Conservation (phyloP, 2,113 vertebrate species). For the Trinectes maculatus region DNA sequence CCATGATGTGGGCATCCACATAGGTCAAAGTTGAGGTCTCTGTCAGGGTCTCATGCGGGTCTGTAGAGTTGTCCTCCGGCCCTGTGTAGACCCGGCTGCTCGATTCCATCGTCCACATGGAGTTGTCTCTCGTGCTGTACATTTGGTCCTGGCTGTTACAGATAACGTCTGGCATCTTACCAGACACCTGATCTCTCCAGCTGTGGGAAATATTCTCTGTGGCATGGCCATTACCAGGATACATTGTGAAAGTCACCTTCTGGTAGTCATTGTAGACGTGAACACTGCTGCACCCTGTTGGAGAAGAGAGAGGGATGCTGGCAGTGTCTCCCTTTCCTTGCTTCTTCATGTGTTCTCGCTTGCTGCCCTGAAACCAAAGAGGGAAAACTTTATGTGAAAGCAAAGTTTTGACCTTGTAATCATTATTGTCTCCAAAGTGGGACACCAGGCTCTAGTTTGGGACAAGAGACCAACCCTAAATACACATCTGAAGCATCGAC, state of each 20-base stretch:
- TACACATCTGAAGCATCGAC: too few species aligned
- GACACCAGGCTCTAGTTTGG: background rate
- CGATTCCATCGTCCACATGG: slow-evolving; percentile 53
- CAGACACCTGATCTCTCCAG: slow-evolving; percentile 20
- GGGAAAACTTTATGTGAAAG: background rate
- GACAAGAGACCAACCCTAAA: too few species aligned
- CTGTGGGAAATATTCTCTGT: slow-evolving; percentile 25
- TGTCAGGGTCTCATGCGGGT: slow-evolving; percentile 79
- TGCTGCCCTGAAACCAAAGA: slow-evolving; percentile 24
- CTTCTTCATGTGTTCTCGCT: slow-evolving; percentile 52
- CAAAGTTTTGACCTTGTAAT: background rate
- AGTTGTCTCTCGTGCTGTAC: slow-evolving; percentile 39
- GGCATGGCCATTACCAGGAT: slow-evolving; percentile 34
- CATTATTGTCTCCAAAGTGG: background rate
- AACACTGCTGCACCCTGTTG: slow-evolving; percentile 52
- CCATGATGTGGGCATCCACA: slow-evolving; percentile 87
- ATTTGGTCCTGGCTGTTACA: slow-evolving; percentile 28
- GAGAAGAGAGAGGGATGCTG: slow-evolving; percentile 48
- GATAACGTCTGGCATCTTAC: slow-evolving; percentile 23
- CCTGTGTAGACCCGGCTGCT: slow-evolving; percentile 60
- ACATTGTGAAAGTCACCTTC: slow-evolving; percentile 54
- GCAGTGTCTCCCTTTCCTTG: slow-evolving; percentile 28
- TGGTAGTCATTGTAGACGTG: slow-evolving; percentile 61
- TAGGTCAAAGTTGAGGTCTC: slow-evolving; percentile 90
- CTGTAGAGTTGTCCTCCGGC: slow-evolving; percentile 68